Evolutionary conservation across 2,888 invertebrate species (phyloP).

Genomic region (Chloroclystis v-ata): DNA sequence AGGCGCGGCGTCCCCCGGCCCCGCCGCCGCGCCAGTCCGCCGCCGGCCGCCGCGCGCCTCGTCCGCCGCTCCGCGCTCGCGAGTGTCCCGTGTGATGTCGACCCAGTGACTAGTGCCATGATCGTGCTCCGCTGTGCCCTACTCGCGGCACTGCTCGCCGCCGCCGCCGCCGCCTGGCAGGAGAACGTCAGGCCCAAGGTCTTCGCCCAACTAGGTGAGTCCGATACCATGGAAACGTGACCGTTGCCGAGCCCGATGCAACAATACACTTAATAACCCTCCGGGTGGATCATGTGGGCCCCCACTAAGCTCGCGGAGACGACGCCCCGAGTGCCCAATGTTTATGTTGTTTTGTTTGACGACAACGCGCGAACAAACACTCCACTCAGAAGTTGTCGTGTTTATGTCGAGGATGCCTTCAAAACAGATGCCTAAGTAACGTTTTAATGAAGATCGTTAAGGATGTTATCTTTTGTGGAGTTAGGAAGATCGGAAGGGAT

Average conservation of each 20-base stretch:
- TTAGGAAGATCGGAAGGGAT: conserved; percentile 12
- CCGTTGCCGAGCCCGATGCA: conserved; percentile 53
- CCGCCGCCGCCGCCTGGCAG: conserved; percentile 86
- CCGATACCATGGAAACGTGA: conserved; percentile 47
- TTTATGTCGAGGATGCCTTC: conserved; percentile 44
- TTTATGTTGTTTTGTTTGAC: conserved; percentile 70
- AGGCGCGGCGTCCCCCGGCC: conserved; percentile 67
- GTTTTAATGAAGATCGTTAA: conserved; percentile 34
- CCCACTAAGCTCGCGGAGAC: conserved; percentile 39
- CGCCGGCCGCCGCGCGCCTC: conserved; percentile 76
- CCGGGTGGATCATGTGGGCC: conserved; percentile 43
- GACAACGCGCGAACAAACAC: conserved; percentile 63
- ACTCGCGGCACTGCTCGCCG: conserved; percentile 75
- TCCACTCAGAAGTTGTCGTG: conserved; percentile 58
- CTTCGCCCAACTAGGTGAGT: conserved; percentile 94
- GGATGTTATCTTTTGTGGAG: conserved; percentile 19
- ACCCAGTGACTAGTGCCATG: conserved; percentile 70
- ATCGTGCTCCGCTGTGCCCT: conserved; percentile 71
- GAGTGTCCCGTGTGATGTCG: conserved; percentile 74
- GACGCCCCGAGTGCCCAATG: conserved; percentile 44
- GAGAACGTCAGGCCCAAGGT: conserved; percentile 95
- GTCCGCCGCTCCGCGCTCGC: conserved; percentile 55
- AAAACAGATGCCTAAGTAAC: conserved; percentile 29
- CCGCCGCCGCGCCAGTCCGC: conserved; percentile 68
- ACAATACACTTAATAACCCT: conserved; percentile 57